Percentiles rank a stretch among this genome's conserved stretches.
Conservation (phyloP, 2,113 vertebrate species). For the Rhabdornis inornatus region DNA sequence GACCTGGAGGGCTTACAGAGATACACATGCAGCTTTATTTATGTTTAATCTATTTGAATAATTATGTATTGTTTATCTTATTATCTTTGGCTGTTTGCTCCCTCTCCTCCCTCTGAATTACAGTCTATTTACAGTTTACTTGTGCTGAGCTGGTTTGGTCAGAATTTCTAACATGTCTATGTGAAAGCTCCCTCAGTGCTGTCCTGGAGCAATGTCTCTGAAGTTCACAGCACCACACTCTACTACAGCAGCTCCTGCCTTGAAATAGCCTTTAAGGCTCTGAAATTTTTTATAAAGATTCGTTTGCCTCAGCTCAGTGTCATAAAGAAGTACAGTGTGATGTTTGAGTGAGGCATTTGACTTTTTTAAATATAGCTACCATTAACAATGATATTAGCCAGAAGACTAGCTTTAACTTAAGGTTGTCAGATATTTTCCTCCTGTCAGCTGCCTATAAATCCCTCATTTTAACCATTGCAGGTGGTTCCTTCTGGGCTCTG, state of each 20-base stretch:
- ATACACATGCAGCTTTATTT: conserved; percentile 44
- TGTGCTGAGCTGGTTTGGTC: conserved; percentile 40
- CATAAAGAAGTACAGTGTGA: not conserved
- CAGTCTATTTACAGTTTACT: conserved; percentile 33
- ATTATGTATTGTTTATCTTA: conserved; percentile 50
- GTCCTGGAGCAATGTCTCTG: conserved; percentile 1
- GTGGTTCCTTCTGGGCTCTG: not conserved
- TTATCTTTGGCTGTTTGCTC: conserved; percentile 44
- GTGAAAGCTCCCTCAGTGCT: not conserved
- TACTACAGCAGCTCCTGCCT: not conserved
- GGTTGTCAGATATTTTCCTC: not conserved
- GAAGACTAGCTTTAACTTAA: not conserved
- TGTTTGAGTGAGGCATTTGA: not conserved
- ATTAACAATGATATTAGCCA: not conserved
- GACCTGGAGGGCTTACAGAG: conserved; percentile 36
- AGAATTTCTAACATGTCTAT: conserved; percentile 23
- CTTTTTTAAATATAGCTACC: not conserved
- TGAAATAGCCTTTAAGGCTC: not conserved
- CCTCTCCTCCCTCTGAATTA: conserved; percentile 31
- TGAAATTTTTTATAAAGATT: not conserved
- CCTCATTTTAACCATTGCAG: not conserved
- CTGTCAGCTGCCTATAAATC: not conserved
- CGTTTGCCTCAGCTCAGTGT: not conserved
- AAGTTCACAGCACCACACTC: not conserved
- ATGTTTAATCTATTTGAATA: conserved; percentile 57